These are phyloP conservation scores for Dolichotis patagonum DNA, from an alignment of 2,113 vertebrate genomes.

Conservation along the genomic window DNA sequence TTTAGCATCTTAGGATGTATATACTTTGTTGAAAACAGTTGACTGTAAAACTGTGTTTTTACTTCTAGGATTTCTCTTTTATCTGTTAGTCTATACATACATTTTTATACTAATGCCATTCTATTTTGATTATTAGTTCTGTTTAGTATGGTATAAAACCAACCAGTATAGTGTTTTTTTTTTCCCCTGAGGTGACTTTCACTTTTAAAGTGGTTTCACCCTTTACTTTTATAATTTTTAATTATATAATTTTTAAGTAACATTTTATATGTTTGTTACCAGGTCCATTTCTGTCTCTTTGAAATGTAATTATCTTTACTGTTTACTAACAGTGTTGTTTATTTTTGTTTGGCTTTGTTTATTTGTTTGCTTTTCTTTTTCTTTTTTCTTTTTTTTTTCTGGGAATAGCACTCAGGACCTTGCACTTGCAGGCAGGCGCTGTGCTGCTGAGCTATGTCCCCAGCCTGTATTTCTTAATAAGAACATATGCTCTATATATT, in stretches of 20 bases:
- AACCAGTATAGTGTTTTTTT: not conserved
- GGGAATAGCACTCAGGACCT: too few species aligned
- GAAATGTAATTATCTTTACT: not conserved
- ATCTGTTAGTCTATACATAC: not conserved
- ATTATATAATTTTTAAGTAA: not conserved
- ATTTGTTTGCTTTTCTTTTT: too few species aligned
- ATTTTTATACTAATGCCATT: not conserved
- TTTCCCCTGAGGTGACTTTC: not conserved
- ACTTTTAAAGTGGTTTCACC: not conserved
- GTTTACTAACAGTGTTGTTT: not conserved
- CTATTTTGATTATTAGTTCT: not conserved
- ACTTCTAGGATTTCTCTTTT: not conserved
- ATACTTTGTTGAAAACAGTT: not conserved
- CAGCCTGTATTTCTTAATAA: not conserved
- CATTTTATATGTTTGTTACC: not conserved
- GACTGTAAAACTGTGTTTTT: not conserved
- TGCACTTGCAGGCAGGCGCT: too few species aligned
- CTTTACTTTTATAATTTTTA: not conserved
- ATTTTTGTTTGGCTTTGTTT: too few species aligned
- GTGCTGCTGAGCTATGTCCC: too few species aligned
- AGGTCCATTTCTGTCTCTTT: not conserved
- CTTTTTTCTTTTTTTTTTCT: too few species aligned
- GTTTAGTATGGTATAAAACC: not conserved
- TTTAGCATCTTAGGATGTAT: not conserved
- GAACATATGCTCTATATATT: not conserved